Percentiles rank a stretch among this genome's conserved stretches.
These are phyloP conservation scores for Himalopsyche tibetana DNA, from an alignment of 2,888 invertebrate species.

Conservation along the genomic window DNA sequence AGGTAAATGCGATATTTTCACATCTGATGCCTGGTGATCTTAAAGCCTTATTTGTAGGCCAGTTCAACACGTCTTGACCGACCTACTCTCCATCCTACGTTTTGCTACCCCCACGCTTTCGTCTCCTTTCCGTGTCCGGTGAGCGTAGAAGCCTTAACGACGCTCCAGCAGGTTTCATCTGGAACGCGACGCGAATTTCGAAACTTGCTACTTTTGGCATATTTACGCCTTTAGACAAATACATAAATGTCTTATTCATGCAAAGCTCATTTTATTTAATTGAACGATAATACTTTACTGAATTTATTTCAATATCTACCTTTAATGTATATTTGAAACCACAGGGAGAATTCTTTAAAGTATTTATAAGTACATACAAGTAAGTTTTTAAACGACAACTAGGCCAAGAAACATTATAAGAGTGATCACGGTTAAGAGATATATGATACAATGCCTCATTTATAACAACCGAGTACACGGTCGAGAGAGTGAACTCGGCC, in stretches of 20 bases:
- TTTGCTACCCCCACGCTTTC: neutral
- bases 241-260: neutral
- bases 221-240: slow-evolving; percentile 6
- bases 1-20: slow-evolving; percentile 17
- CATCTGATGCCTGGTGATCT: slow-evolving; percentile 24
- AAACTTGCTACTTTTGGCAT: neutral
- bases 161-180: slow-evolving; percentile 12
- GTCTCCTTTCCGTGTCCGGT: slow-evolving; percentile 7
- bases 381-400: too few relatives aligned
- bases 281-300: too few relatives aligned
- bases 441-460: too few relatives aligned
- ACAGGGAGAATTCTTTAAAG: too few relatives aligned
- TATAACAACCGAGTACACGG: too few relatives aligned
- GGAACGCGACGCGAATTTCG: slow-evolving; percentile 2
- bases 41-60: slow-evolving; percentile 11
- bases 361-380: too few relatives aligned
- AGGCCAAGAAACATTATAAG: too few relatives aligned
- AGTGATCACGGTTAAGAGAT: too few relatives aligned
- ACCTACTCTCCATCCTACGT: neutral
- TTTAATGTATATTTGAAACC: too few relatives aligned
- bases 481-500: too few relatives aligned
- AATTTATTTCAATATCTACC: too few relatives aligned
- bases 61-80: slow-evolving; percentile 11
- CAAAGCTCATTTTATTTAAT: too few relatives aligned
- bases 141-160: slow-evolving; percentile 9